Evolutionary conservation across 2,113 vertebrate species (phyloP).

Genomic region (Chionodraco myersi): DNA sequence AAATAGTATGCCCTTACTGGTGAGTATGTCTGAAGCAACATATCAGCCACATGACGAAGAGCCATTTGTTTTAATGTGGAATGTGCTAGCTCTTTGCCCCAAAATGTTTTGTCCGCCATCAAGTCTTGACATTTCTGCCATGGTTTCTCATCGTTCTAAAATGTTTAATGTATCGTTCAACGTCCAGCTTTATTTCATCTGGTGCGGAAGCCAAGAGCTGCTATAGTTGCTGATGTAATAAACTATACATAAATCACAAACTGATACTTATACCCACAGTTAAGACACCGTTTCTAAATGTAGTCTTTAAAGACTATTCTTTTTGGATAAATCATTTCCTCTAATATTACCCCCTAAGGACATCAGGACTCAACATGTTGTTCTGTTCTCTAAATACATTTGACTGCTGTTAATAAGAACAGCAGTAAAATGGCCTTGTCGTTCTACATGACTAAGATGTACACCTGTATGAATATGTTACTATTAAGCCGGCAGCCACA

Average conservation of each 20-base stretch:
- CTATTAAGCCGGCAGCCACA: background rate
- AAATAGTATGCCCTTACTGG: conserved; percentile 41
- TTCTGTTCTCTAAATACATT: too few relatives aligned
- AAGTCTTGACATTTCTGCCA: conserved; percentile 3
- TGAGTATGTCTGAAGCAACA: conserved; percentile 24
- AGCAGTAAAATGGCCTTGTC: too few relatives aligned
- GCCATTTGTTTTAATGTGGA: conserved; percentile 40
- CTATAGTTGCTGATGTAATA: background rate
- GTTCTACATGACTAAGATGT: background rate
- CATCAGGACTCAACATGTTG: too few relatives aligned
- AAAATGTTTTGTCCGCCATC: background rate
- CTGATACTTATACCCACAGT: background rate
- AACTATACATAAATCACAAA: background rate
- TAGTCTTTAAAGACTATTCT: background rate
- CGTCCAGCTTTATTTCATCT: background rate
- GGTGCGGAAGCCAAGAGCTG: conserved; percentile 5
- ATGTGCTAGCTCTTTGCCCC: conserved; percentile 31
- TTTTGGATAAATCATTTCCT: background rate
- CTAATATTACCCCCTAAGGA: too few relatives aligned
- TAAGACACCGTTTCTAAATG: background rate
- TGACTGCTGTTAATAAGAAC: background rate
- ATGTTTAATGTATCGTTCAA: background rate
- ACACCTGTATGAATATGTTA: background rate
- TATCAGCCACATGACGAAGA: conserved; percentile 39
- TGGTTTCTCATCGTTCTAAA: background rate